A percentile compares a stretch with the other conserved stretches of the same genome.
phyloP scores from a whole-genome alignment of 1,140 invertebrate genomes.

The Cydia amplana region DNA sequence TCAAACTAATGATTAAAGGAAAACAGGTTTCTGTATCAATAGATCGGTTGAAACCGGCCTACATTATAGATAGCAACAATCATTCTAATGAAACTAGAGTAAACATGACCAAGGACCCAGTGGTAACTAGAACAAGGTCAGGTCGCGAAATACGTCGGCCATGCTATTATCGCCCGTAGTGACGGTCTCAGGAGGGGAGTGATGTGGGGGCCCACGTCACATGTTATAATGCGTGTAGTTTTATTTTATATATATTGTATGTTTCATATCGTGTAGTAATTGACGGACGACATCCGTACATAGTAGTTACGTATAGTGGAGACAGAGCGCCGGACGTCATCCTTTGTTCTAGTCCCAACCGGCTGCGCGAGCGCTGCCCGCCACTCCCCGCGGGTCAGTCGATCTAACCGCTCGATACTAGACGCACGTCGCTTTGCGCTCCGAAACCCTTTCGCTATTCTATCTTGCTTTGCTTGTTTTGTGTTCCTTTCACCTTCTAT shows the following conservation, averaged over 20 bases:
- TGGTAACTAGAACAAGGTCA: neutral
- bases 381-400: too few relatives aligned
- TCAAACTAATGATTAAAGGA: slow-evolving; percentile 34
- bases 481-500: neutral
- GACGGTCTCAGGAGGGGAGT: neutral
- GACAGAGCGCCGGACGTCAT: too few relatives aligned
- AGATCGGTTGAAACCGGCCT: neutral
- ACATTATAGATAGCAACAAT: neutral
- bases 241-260: too few relatives aligned
- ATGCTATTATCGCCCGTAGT: neutral
- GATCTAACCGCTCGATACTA: too few relatives aligned
- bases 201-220: neutral
- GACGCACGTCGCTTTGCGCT: too few relatives aligned
- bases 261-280: too few relatives aligned
- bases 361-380: too few relatives aligned
- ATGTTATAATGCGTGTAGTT: too few relatives aligned
- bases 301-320: too few relatives aligned
- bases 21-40: neutral
- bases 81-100: neutral
- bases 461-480: neutral
- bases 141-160: neutral
- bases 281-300: too few relatives aligned
- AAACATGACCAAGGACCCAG: neutral
- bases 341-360: too few relatives aligned
- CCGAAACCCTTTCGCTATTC: too few relatives aligned